phyloP scores from a whole-genome alignment of 2,113 vertebrate species.

The Casuarius casuarius region DNA sequence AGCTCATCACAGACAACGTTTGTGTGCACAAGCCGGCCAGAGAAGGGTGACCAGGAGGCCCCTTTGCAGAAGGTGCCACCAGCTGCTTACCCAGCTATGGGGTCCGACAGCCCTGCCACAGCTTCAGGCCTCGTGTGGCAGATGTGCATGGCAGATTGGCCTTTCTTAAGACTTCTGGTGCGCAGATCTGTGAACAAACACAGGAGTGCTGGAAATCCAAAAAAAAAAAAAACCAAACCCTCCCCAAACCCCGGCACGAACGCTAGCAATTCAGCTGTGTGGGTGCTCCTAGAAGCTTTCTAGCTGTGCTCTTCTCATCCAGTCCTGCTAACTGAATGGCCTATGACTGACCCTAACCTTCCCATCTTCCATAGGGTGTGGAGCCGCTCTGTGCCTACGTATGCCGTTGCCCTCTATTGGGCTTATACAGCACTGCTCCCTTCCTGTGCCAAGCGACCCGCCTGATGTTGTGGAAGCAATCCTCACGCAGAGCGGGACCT shows the following conservation, averaged over 20 bases:
- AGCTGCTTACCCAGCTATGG: background rate
- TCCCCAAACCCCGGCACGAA: background rate
- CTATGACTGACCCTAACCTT: background rate
- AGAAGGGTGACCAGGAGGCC: background rate
- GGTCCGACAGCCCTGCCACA: background rate
- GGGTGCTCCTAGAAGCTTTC: background rate
- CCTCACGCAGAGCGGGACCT: background rate
- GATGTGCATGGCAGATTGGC: background rate
- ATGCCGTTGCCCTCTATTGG: background rate
- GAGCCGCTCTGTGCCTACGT: fast-evolving
- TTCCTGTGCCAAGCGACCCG: background rate
- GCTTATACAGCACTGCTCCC: background rate
- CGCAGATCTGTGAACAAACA: background rate
- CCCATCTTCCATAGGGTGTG: fast-evolving
- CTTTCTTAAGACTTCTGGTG: background rate
- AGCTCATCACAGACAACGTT: background rate
- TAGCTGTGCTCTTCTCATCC: fast-evolving
- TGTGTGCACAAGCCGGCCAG: background rate
- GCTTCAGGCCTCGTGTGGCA: background rate
- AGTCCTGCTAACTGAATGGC: background rate
- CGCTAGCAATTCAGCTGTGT: fast-evolving
- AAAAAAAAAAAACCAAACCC: background rate
- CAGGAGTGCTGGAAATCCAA: too few species aligned
- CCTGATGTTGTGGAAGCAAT: fast-evolving
- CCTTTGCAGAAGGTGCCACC: background rate